phyloP scores from a whole-genome alignment of 2,113 vertebrate species.

The Neotoma lepida region DNA sequence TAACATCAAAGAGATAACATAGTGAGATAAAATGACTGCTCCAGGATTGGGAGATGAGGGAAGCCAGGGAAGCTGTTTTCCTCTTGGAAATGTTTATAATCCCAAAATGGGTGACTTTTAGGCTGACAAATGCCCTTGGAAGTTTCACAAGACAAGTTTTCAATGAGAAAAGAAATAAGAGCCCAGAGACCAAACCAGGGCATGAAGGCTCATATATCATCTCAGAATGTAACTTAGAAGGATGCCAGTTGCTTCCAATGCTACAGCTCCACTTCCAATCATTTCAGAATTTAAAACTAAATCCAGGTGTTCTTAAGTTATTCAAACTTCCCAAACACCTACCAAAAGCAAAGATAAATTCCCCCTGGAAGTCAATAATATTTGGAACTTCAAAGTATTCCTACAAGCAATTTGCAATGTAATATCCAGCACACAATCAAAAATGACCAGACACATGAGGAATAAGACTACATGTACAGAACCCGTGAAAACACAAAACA shows the following conservation, averaged over 20 bases:
- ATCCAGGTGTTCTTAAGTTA: background rate
- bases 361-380: background rate
- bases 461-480: constrained; percentile 19
- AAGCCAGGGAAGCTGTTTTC: background rate
- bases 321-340: background rate
- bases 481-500: constrained; percentile 26
- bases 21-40: background rate
- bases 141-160: background rate
- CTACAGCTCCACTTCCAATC: background rate
- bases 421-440: constrained; percentile 7
- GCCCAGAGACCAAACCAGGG: background rate
- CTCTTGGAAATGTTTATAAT: background rate
- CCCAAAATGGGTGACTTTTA: background rate
- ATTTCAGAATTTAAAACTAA: constrained; percentile 6
- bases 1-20: background rate
- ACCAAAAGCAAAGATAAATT: constrained; percentile 45
- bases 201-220: background rate
- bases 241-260: background rate
- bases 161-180: background rate
- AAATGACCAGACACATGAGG: constrained; percentile 44
- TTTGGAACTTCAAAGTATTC: constrained; percentile 42
- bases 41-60: background rate
- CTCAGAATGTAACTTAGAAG: background rate
- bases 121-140: background rate
- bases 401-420: constrained; percentile 43